Evolutionary conservation across 2,888 invertebrate species (phyloP), one percentile per base, ranked within the genome.

Genomic region (Heliconius ismenius): DNA sequence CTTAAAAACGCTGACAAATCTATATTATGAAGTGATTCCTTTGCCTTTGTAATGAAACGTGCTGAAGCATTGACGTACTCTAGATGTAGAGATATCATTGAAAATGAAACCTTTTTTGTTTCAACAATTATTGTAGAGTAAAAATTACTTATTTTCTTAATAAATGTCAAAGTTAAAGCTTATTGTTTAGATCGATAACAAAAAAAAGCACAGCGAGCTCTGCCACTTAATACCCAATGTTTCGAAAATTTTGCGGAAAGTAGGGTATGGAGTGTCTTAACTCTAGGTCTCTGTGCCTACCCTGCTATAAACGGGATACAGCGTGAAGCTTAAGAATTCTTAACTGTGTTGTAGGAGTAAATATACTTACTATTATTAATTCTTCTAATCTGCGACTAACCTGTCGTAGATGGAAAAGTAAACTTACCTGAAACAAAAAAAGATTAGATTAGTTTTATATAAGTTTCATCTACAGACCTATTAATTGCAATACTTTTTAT

Each of bases 401-500:
- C 15, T 18, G 24, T 72, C 10, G 24, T 36, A 60, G 24, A 43
- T 26, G 13, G 58, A 36, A 26, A 24, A 15, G 1, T 24, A 7
- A 72, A 72, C 72, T 72, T 72, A 72, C 72, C 72, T 72, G 60
- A 39, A 72, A 72, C 72, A 72, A 72, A 62, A 36, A 21, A 60
- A 24, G 24, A 60, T 9, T n/a, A 32, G 11, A 26, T 69, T 54
- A 54, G 6, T 54, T 13, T 4, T 69, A 69, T 2, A 54, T 26
- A 54, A 18, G 13, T 4, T 13, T 62, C 11, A 60, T 24, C 1
- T 15, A 60, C 6, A 62, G 24, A n/a, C 9, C 49, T 49, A 49
- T 49, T 18, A 49, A 0, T 18, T 18, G 18, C 54, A 3, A n/a
- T 21, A 54, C 21, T 21, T 21, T 9, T 39, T 39, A 39, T 39